Evolutionary conservation across 1,140 invertebrate species (phyloP).

Genomic region (Hesperophylax magnus): DNA sequence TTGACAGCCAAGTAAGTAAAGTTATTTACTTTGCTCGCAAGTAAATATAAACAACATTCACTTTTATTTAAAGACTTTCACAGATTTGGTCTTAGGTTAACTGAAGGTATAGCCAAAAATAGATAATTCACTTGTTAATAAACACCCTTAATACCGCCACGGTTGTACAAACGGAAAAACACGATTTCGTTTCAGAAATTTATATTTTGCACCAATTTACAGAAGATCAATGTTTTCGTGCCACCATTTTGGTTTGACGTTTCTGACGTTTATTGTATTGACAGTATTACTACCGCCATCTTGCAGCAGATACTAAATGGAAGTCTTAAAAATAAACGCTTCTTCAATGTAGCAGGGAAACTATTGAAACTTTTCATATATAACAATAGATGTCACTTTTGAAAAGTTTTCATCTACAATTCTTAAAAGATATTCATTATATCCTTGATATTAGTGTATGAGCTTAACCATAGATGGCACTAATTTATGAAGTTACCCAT

Average conservation of each 20-base stretch:
- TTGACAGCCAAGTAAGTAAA: conserved; percentile 5
- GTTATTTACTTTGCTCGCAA: not conserved
- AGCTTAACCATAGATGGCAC: too few relatives aligned
- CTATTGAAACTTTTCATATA: too few relatives aligned
- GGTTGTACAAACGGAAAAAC: not conserved
- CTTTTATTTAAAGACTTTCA: not conserved
- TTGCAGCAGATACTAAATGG: not conserved
- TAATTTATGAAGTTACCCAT: too few relatives aligned
- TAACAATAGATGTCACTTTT: too few relatives aligned
- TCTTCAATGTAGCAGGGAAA: too few relatives aligned
- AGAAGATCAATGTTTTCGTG: conserved; percentile 48
- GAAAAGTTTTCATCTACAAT: too few relatives aligned
- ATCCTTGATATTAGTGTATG: too few relatives aligned
- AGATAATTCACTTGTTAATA: not conserved
- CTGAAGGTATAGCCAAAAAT: not conserved
- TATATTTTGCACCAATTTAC: conserved; percentile 29
- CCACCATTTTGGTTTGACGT: conserved; percentile 49
- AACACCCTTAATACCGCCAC: not conserved
- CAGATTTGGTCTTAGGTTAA: too few relatives aligned
- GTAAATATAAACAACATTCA: conserved; percentile 44
- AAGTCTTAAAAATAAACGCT: too few relatives aligned
- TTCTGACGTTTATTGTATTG: conserved; percentile 36
- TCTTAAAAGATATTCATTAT: too few relatives aligned
- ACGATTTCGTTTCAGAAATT: conserved; percentile 5
- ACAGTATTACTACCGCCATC: conserved; percentile 8